Evolutionary conservation across 2,113 vertebrate genomes (phyloP).

Genomic region (Athene noctua): DNA sequence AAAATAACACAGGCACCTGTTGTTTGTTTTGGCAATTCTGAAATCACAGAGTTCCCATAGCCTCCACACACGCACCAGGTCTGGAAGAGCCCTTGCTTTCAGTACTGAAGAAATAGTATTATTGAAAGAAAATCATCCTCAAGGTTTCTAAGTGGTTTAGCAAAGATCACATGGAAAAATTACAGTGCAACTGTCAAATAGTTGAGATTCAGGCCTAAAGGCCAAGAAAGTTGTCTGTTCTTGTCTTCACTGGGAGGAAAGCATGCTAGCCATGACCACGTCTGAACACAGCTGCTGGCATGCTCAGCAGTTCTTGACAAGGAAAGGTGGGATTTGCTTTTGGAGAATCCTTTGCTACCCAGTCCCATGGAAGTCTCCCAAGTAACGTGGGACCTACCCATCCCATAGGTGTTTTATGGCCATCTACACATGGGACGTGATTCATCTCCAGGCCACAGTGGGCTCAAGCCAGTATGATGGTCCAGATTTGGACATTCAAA

Average conservation of each 20-base stretch:
- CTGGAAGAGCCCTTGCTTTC: neutral
- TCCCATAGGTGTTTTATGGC: neutral
- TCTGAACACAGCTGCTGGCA: neutral
- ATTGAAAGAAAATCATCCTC: neutral
- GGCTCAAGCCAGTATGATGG: neutral
- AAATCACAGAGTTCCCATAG: conserved; percentile 7
- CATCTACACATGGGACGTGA: rapidly evolving
- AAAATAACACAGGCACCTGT: conserved; percentile 63
- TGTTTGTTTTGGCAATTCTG: conserved; percentile 63
- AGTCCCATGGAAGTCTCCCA: neutral
- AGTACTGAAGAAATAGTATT: neutral
- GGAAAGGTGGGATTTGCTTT: neutral
- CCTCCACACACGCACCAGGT: neutral
- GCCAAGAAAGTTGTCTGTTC: neutral
- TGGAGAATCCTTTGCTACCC: neutral
- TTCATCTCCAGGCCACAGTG: neutral
- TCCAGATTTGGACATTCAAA: neutral
- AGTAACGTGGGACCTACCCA: too few relatives aligned
- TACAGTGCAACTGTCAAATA: neutral
- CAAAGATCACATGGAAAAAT: neutral
- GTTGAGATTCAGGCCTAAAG: neutral
- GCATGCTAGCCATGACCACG: rapidly evolving
- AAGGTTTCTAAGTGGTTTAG: neutral
- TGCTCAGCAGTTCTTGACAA: neutral
- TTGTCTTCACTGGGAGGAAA: neutral